Base-by-base conservation (phyloP, 2,888 invertebrate species). In the Callimorpha dominula region DNA sequence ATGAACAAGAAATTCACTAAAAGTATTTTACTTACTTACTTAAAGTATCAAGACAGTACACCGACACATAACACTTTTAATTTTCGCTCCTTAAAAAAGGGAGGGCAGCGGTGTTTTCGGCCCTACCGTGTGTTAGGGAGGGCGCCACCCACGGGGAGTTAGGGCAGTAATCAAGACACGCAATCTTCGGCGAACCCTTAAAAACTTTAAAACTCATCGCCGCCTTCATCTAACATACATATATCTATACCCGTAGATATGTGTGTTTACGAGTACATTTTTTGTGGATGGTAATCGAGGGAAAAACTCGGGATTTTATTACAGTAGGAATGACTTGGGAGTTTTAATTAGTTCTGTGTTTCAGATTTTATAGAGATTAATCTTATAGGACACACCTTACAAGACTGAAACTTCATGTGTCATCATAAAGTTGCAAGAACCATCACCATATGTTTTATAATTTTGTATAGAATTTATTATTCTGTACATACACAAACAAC, bases 171-270 rank as follows among this genome's bases (percentile, higher is more conserved):
- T 96, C 96, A 96, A 96, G 96, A 96, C 96, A 96, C 96, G 96
- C 96, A 96, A 96, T 96, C 96, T 96, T 96, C 96, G 96, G 92
- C 93, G 95, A 95, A 96, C 96, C 96, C 96, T 96, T 96, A 96
- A 96, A 96, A 96, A 95, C 96, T 96, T 96, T 95, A 95, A 96
- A 96, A 95, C 95, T 95, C 95, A 95, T 95, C 94, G 94, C 90
- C 94, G 93, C 94, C 90, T 92, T 84, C 80, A 68, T 60, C 83
- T 69, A 69, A 69, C 68, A 68, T 52, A 68, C 15, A 67, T 52
- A 49, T 15, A 60, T 40, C 31, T 46, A 50, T 65, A 46, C n/a
- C 14, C 46, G 43, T 57, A 83, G 75, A 88, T 79, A 81, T 84
- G 80, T 78, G 85, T 79, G 85, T 84, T 83, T 81, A 83, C 73